phyloP scores from a whole-genome alignment of 2,888 invertebrate species.

The Caenorhabditis parvicauda region DNA sequence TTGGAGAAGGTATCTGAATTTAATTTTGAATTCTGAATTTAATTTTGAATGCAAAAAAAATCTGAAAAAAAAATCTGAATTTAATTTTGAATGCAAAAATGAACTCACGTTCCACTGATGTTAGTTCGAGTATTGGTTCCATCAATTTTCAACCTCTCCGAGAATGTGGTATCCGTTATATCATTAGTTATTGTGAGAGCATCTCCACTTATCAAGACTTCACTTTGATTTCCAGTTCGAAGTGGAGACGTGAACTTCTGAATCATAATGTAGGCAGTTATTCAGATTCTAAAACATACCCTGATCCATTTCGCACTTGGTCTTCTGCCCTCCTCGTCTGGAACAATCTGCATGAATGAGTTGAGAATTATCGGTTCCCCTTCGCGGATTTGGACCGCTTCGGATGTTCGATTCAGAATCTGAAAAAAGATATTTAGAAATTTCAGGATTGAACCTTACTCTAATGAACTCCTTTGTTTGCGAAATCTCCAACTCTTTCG shows the following conservation, averaged over 20 bases:
- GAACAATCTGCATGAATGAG: conserved; percentile 8
- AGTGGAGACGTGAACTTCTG: conserved; percentile 17
- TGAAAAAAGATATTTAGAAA: conserved; percentile 1
- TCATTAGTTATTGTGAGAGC: not conserved
- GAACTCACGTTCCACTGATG: conserved; percentile 32
- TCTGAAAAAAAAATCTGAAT: not conserved
- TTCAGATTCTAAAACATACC: conserved; percentile 5
- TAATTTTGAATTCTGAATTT: no score
- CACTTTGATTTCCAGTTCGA: conserved; percentile 8
- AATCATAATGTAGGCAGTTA: not conserved
- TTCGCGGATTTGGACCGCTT: conserved; percentile 6
- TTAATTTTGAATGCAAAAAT: not conserved
- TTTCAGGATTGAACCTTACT: conserved; percentile 6
- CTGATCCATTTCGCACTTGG: conserved; percentile 30
- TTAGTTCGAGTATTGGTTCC: conserved; percentile 5
- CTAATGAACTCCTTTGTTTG: conserved; percentile 27
- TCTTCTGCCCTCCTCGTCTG: conserved; percentile 7
- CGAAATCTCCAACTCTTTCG: conserved; percentile 14
- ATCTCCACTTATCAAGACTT: conserved; percentile 11
- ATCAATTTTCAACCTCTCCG: conserved; percentile 9
- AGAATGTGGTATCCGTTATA: not conserved
- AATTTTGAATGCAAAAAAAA: not conserved
- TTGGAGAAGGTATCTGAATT: conserved; percentile 23
- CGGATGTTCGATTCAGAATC: conserved; percentile 1
- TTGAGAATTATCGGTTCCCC: not conserved